Conservation (phyloP, 2,113 vertebrate species). For the Hirundichthys speculiger region DNA sequence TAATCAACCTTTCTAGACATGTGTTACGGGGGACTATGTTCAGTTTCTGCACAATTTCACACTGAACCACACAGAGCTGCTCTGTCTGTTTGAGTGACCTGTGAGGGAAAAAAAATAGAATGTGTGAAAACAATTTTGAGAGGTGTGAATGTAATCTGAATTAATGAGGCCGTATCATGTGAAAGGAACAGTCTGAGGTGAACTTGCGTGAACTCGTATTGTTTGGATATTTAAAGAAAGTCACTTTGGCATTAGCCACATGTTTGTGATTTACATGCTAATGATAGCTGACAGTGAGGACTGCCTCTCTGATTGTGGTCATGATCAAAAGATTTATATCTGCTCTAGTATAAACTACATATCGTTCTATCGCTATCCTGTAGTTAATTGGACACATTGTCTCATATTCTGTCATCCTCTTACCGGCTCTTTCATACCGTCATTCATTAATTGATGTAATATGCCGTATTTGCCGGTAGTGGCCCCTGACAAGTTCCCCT, state of each 20-base stretch:
- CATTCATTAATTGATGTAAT: constrained; percentile 36
- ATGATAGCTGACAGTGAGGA: constrained; percentile 46
- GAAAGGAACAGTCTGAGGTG: constrained; percentile 53
- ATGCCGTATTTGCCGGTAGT: constrained; percentile 78
- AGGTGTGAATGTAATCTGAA: constrained; percentile 79
- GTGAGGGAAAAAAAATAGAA: constrained; percentile 38
- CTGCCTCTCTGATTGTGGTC: constrained; percentile 41
- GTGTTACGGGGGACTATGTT: not conserved
- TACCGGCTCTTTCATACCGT: constrained; percentile 13
- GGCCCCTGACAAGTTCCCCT: constrained; percentile 77
- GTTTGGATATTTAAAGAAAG: constrained; percentile 71
- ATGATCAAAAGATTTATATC: constrained; percentile 45
- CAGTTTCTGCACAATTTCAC: constrained; percentile 12
- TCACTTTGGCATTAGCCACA: constrained; percentile 71
- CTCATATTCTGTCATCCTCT: constrained; percentile 27
- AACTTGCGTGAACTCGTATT: constrained; percentile 52
- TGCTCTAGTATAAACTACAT: too few relatives aligned
- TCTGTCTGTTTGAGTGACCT: constrained; percentile 45
- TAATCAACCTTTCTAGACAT: too few relatives aligned
- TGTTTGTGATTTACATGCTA: constrained; percentile 45
- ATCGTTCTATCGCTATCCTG: too few relatives aligned
- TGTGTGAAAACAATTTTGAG: constrained; percentile 66
- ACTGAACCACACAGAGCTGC: constrained; percentile 19
- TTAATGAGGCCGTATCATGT: constrained; percentile 75
- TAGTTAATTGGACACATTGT: constrained; percentile 36